A percentile compares a stretch with the other conserved stretches of the same genome.
phyloP scores from a whole-genome alignment of 2,113 vertebrate genomes.

The Pithys albifrons region DNA sequence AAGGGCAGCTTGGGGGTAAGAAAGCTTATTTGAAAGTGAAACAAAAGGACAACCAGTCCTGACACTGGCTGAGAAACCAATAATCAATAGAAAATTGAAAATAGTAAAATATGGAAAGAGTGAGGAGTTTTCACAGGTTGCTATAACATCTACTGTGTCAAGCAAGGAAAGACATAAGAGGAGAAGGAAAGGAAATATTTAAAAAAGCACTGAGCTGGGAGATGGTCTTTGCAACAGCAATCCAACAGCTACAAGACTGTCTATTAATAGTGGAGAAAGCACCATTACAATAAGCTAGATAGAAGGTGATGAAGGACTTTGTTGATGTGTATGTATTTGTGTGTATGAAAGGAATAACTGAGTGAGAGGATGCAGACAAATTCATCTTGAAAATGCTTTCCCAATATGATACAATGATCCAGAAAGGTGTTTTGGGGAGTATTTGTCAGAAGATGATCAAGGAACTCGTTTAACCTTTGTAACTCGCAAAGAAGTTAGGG shows the following conservation, averaged over 20 bases:
- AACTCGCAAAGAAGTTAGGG: not conserved
- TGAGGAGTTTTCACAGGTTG: not conserved
- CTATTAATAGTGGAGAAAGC: accelerated
- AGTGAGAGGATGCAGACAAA: not conserved
- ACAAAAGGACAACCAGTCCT: not conserved
- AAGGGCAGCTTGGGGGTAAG: not conserved
- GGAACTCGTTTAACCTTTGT: not conserved
- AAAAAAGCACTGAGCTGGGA: accelerated
- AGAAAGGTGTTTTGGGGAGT: not conserved
- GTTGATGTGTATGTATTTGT: not conserved
- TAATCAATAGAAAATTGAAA: not conserved
- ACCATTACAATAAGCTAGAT: not conserved
- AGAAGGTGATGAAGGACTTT: not conserved
- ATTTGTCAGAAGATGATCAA: not conserved
- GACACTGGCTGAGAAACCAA: not conserved
- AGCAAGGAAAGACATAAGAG: not conserved
- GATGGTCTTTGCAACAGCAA: not conserved
- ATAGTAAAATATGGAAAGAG: not conserved
- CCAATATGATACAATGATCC: not conserved
- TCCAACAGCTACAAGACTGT: accelerated
- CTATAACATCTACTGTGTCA: not conserved
- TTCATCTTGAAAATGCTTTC: not conserved
- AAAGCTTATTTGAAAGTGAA: not conserved
- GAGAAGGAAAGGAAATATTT: not conserved
- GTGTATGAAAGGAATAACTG: not conserved